Conservation (phyloP, 2,113 vertebrate species). For the Cyanistes caeruleus region DNA sequence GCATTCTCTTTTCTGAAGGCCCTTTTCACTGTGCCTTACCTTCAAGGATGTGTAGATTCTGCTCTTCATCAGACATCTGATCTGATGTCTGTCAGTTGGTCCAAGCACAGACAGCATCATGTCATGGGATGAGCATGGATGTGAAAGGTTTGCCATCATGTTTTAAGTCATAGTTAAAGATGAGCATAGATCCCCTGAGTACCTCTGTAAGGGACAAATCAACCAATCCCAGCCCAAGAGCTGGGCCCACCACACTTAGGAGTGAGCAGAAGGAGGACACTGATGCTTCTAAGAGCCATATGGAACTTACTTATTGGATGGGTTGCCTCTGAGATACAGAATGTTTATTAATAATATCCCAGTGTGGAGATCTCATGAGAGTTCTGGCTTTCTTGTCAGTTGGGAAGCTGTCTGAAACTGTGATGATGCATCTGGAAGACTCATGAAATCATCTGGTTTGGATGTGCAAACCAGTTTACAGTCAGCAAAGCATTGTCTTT, state of each 20-base stretch:
- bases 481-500: not conserved
- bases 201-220: not conserved
- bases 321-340: not conserved
- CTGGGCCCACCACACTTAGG: not conserved
- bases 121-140: not conserved
- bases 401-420: not conserved
- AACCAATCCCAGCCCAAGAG: not conserved
- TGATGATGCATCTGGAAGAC: not conserved
- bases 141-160: not conserved
- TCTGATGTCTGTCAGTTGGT: not conserved
- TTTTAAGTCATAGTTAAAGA: not conserved
- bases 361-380: not conserved
- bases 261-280: not conserved
- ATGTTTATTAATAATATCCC: not conserved
- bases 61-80: not conserved
- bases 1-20: not conserved
- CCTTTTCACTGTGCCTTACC: not conserved
- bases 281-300: not conserved
- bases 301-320: not conserved
- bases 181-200: not conserved
- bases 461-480: not conserved
- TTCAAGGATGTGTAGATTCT: not conserved
- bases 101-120: not conserved
- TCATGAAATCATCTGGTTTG: not conserved
- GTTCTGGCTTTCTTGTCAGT: not conserved